Percentiles rank a stretch among this genome's conserved stretches.
These are phyloP conservation scores for Xestia ashworthii DNA, from an alignment of 2,888 invertebrate species.

Conservation along the genomic window DNA sequence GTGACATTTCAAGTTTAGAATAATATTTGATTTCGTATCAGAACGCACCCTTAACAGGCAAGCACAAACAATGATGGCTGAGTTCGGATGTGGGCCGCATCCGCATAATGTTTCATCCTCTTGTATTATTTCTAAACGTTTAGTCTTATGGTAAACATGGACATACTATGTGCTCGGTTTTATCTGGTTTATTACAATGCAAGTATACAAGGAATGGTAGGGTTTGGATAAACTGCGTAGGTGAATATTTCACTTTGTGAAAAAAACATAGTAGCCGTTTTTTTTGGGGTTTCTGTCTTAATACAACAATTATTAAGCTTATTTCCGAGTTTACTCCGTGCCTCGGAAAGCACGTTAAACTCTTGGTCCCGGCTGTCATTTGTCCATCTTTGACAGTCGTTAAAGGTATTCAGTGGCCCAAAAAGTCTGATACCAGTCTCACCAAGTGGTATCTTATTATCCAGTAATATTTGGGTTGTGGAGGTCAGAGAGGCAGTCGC, in stretches of 20 bases:
- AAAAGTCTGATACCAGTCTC: too few relatives aligned
- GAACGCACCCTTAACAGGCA: constrained; percentile 64
- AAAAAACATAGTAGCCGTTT: background rate
- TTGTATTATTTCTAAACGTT: constrained; percentile 56
- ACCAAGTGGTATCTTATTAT: too few relatives aligned
- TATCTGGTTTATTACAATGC: constrained; percentile 39
- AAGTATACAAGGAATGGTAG: background rate
- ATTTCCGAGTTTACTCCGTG: too few relatives aligned
- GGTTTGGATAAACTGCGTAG: background rate
- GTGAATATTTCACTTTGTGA: background rate
- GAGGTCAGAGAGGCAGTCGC: too few relatives aligned
- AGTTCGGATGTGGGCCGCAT: constrained; percentile 70
- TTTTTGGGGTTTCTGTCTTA: background rate
- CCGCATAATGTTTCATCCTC: constrained; percentile 51
- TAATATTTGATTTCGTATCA: background rate
- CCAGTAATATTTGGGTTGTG: too few relatives aligned
- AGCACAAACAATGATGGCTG: constrained; percentile 68
- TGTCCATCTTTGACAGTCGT: too few relatives aligned
- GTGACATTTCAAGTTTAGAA: too few relatives aligned
- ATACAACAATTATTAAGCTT: background rate
- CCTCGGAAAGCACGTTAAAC: too few relatives aligned
- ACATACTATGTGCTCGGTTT: constrained; percentile 32
- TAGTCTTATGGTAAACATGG: constrained; percentile 49
- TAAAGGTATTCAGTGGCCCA: too few relatives aligned
- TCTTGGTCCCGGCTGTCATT: too few relatives aligned